Evolutionary conservation across 2,113 vertebrate genomes (phyloP).

Genomic region (Zosterops pallidus): DNA sequence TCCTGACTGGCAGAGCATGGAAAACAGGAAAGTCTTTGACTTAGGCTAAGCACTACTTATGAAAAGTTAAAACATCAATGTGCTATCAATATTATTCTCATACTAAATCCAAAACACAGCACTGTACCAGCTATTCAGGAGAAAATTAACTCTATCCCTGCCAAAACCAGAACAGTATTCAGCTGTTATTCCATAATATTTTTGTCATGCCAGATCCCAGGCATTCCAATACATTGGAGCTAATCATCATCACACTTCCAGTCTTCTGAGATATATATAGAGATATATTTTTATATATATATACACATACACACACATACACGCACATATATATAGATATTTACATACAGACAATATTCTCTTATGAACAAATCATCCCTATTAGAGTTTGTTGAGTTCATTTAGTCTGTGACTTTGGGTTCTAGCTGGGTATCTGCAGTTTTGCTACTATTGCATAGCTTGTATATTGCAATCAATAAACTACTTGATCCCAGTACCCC

Average conservation of each 20-base stretch:
- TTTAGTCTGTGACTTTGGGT: background rate
- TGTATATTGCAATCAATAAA: constrained; percentile 28
- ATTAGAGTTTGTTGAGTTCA: background rate
- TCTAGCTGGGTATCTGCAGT: background rate
- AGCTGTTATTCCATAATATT: background rate
- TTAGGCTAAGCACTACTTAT: background rate
- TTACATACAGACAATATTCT: background rate
- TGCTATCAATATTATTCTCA: background rate
- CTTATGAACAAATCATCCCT: background rate
- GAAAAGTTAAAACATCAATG: background rate
- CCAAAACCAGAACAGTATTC: background rate
- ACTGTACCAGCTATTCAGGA: background rate
- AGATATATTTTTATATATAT: background rate
- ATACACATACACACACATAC: rapidly evolving
- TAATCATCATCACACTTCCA: background rate
- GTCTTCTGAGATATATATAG: background rate
- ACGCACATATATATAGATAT: rapidly evolving
- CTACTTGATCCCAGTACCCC: constrained; percentile 23
- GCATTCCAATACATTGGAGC: background rate
- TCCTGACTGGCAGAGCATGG: background rate
- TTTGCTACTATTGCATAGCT: background rate
- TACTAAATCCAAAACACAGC: background rate
- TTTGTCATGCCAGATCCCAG: background rate
- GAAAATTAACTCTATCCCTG: background rate
- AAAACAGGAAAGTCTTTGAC: background rate